phyloP scores from a whole-genome alignment of 2,888 invertebrate species.

The Acheta domesticus region DNA sequence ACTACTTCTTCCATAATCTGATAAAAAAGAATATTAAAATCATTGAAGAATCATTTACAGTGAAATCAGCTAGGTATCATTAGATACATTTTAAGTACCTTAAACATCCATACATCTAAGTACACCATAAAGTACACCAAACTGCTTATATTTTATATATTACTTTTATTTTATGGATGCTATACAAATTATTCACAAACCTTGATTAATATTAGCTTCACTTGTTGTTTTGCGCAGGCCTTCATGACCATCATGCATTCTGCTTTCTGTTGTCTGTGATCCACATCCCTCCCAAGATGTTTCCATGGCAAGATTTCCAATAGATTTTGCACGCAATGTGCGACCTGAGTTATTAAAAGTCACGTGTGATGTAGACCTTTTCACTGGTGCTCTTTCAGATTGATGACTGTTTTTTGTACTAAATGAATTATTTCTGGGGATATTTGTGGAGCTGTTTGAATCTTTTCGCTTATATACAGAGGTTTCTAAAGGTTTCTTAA shows the following conservation, averaged over 20 bases:
- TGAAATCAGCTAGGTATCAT: too few relatives aligned
- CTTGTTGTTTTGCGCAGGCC: conserved; percentile 45
- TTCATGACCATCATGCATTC: not conserved
- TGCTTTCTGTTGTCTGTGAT: not conserved
- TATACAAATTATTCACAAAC: conserved; percentile 30
- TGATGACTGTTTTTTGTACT: not conserved
- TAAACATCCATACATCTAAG: too few relatives aligned
- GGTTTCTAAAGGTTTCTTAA: conserved; percentile 24
- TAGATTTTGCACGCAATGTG: conserved; percentile 29
- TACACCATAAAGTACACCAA: too few relatives aligned
- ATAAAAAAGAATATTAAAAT: conserved; percentile 2
- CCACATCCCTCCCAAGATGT: not conserved
- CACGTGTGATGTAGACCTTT: conserved; percentile 50
- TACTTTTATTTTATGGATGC: too few relatives aligned
- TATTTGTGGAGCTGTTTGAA: not conserved
- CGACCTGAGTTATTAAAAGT: conserved; percentile 38
- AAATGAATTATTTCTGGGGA: conserved; percentile 27
- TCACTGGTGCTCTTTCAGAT: conserved; percentile 44
- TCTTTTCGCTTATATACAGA: not conserved
- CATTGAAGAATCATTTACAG: not conserved
- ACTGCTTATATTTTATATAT: too few relatives aligned
- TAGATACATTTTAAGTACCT: too few relatives aligned
- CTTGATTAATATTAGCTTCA: conserved; percentile 43
- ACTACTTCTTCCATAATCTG: conserved; percentile 21
- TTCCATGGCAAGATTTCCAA: conserved; percentile 29